These are phyloP conservation scores for human (Homo sapiens) DNA, from an alignment of 2,113 vertebrate species.

Conservation along the genomic window DNA sequence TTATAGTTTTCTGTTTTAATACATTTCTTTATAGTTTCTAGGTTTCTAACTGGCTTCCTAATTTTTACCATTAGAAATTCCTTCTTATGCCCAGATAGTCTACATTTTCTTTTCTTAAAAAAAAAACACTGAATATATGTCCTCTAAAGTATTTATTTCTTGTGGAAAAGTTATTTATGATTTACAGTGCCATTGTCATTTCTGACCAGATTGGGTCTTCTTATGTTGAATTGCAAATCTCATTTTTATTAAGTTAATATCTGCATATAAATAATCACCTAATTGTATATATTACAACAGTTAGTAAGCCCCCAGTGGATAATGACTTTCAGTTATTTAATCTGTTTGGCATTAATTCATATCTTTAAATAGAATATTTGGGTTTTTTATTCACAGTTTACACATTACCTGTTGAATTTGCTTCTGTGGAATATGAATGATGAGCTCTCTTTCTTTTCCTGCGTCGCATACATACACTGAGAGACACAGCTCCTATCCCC, in stretches of 20 bases:
- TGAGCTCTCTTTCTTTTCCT: neutral
- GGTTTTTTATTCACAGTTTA: neutral
- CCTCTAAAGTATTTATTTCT: neutral
- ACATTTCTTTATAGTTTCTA: neutral
- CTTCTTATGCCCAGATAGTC: neutral
- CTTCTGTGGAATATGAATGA: neutral
- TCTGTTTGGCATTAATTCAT: neutral
- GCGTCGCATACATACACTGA: neutral
- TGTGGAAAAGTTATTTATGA: neutral
- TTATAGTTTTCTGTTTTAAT: neutral
- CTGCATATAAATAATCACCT: neutral
- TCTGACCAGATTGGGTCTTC: neutral
- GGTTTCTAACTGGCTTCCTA: neutral
- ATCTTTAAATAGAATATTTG: neutral
- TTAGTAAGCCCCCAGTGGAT: neutral
- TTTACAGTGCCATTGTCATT: neutral
- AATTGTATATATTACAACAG: neutral
- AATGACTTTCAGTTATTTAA: neutral
- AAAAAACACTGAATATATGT: neutral
- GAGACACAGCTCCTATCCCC: neutral
- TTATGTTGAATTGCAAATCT: conserved; percentile 2
- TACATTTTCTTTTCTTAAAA: neutral
- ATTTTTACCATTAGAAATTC: neutral
- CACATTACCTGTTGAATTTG: neutral
- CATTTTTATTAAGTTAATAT: neutral